These are phyloP conservation scores for Talpa occidentalis DNA, from an alignment of 2,113 vertebrate genomes.

Conservation along the genomic window DNA sequence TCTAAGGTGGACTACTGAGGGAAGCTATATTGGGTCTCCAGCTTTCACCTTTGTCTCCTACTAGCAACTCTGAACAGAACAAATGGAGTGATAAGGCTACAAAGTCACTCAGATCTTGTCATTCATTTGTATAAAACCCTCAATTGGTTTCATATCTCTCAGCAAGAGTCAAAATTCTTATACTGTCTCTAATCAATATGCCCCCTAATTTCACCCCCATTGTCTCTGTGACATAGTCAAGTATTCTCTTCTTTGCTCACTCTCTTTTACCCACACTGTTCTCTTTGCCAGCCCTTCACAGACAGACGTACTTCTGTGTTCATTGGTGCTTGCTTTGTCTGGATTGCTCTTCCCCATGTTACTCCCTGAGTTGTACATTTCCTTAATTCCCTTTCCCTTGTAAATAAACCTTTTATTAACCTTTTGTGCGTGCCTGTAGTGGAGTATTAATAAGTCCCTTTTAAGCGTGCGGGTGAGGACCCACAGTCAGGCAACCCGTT, in stretches of 20 bases:
- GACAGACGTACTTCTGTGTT: not conserved
- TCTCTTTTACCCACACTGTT: not conserved
- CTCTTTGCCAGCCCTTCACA: not conserved
- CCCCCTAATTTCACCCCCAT: rapidly evolving
- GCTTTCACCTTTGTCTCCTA: not conserved
- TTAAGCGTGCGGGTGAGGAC: too few relatives aligned
- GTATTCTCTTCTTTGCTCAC: not conserved
- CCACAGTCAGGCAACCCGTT: too few relatives aligned
- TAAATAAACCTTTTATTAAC: too few relatives aligned
- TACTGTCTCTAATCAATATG: not conserved
- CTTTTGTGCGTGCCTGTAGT: too few relatives aligned
- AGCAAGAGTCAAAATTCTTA: not conserved
- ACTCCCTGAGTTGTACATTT: too few relatives aligned
- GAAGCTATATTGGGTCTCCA: not conserved
- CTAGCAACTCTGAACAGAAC: not conserved
- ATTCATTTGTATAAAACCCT: not conserved
- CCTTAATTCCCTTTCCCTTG: too few relatives aligned
- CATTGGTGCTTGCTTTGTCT: not conserved
- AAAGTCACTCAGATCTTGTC: not conserved
- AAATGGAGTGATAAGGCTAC: not conserved
- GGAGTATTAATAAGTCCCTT: too few relatives aligned
- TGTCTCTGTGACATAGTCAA: not conserved
- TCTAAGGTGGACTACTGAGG: not conserved
- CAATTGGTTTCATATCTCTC: not conserved
- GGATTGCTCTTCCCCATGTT: not conserved